Conservation (phyloP, 2,888 invertebrate genomes). For the Tineola bisselliella region DNA sequence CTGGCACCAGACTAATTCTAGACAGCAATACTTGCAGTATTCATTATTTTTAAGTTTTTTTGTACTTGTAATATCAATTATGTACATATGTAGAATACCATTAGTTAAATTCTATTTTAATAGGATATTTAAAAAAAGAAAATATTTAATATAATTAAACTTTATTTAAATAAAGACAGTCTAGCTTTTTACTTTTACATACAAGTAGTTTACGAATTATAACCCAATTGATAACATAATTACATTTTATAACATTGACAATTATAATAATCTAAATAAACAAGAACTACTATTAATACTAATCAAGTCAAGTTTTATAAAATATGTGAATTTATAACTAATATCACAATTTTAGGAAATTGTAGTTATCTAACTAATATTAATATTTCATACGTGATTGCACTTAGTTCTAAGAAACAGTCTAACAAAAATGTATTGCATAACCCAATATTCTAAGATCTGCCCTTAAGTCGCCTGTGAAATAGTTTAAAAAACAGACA, state of each 20-base stretch:
- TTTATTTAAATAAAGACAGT: not conserved
- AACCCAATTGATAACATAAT: not conserved
- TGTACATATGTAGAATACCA: too few species aligned
- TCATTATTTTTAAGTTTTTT: too few species aligned
- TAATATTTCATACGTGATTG: not conserved
- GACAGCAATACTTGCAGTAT: too few species aligned
- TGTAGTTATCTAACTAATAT: not conserved
- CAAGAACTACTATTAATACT: not conserved
- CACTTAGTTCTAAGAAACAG: not conserved
- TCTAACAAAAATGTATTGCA: not conserved
- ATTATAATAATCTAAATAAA: not conserved
- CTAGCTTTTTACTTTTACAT: not conserved
- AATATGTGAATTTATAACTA: conserved; percentile 4
- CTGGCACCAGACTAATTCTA: too few species aligned
- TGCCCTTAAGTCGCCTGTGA: too few species aligned
- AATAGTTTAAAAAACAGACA: too few species aligned
- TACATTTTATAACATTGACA: not conserved
- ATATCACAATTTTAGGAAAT: conserved; percentile 6
- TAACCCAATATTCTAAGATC: too few species aligned
- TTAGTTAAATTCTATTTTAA: too few species aligned
- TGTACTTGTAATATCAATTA: too few species aligned
- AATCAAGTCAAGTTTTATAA: not conserved
- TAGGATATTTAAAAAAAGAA: too few species aligned
- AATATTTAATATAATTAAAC: not conserved
- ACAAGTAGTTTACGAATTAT: not conserved